These are phyloP conservation scores for Phylloscopus whistleri DNA, from an alignment of 2,113 vertebrate species.

Conservation along the genomic window DNA sequence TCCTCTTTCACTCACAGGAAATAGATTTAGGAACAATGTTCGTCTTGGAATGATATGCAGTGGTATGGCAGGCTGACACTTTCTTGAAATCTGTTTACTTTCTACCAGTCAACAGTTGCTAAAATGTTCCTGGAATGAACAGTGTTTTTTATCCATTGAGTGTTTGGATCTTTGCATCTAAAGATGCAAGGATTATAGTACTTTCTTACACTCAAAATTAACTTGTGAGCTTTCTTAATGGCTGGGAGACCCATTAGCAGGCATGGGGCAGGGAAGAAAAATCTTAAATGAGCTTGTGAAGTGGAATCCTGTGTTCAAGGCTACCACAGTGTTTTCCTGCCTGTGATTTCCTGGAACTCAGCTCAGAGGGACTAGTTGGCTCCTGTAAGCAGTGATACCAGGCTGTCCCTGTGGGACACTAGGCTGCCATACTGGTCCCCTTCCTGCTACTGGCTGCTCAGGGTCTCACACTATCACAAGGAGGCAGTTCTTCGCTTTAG, in stretches of 20 bases:
- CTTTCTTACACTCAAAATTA: background rate
- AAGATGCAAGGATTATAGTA: background rate
- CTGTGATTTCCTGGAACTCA: background rate
- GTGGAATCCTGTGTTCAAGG: background rate
- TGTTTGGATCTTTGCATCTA: background rate
- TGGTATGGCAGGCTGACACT: conserved; percentile 56
- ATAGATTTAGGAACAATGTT: conserved; percentile 55
- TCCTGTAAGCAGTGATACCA: background rate
- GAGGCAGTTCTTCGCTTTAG: background rate
- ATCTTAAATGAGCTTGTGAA: background rate
- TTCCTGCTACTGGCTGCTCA: background rate
- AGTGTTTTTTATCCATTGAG: background rate
- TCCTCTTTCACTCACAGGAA: conserved; percentile 40
- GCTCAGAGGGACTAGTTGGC: background rate
- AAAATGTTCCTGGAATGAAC: conserved; percentile 42
- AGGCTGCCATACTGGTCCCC: background rate
- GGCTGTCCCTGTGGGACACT: accelerated
- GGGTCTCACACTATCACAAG: background rate
- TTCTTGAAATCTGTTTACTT: conserved; percentile 51
- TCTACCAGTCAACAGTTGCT: conserved; percentile 46
- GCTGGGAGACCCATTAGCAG: background rate
- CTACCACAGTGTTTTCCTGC: background rate
- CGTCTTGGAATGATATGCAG: conserved; percentile 42
- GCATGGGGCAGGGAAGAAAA: accelerated
- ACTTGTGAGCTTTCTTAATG: background rate